phyloP scores from a whole-genome alignment of 2,888 invertebrate species.

The Platycheirus rosarum region DNA sequence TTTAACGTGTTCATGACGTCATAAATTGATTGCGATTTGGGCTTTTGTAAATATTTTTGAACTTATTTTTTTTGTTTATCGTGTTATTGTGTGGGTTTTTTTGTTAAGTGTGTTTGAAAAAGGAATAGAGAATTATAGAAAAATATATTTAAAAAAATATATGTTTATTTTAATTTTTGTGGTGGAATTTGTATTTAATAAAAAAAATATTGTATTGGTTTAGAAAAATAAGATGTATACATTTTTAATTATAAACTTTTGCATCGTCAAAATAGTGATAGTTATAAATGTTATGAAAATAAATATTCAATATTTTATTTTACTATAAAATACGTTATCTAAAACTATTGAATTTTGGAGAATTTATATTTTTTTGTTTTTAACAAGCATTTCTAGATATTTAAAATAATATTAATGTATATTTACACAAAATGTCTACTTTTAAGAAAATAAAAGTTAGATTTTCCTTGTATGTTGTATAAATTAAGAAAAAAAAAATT shows the following conservation, averaged over 20 bases:
- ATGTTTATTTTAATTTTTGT: constrained; percentile 26
- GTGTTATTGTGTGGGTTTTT: constrained; percentile 33
- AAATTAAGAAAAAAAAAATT: neutral
- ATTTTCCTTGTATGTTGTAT: too few relatives aligned
- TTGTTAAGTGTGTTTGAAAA: constrained; percentile 19
- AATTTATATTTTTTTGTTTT: constrained; percentile 14
- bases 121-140: constrained; percentile 38
- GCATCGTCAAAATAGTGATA: constrained; percentile 35
- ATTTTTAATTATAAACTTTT: constrained; percentile 4
- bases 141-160: constrained; percentile 49
- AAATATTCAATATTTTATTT: constrained; percentile 43
- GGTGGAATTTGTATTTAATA: constrained; percentile 33
- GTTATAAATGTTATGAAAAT: constrained; percentile 48
- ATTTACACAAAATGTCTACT: neutral
- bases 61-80: constrained; percentile 12
- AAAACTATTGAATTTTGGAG: constrained; percentile 6
- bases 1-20: neutral
- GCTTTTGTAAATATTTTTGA: constrained; percentile 58
- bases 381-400: neutral
- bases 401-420: neutral
- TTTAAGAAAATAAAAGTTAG: too few relatives aligned
- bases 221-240: constrained; percentile 30
- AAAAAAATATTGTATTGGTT: constrained; percentile 37
- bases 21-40: constrained; percentile 48
- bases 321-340: constrained; percentile 19